These are phyloP conservation scores for Clarias magur DNA, from an alignment of 2,113 vertebrate species.

Conservation along the genomic window DNA sequence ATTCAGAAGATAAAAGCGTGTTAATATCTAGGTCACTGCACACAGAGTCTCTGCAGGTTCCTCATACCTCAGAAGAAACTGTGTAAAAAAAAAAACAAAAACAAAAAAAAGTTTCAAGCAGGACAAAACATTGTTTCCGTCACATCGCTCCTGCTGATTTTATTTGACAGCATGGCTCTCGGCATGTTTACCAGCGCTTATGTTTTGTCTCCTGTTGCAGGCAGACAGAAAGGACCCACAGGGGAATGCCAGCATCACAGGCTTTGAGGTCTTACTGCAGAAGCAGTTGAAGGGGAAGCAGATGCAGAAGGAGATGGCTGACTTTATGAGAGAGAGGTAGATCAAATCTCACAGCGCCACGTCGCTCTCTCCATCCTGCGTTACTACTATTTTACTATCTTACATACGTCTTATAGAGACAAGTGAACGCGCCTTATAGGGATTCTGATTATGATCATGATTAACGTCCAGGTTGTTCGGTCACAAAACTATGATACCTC, in stretches of 20 bases:
- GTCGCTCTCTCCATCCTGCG: too few relatives aligned
- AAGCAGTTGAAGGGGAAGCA: conserved; percentile 98
- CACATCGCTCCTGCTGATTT: background rate
- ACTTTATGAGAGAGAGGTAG: conserved; percentile 95
- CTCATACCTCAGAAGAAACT: background rate
- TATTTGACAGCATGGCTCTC: conserved; percentile 14
- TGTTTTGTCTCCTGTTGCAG: conserved; percentile 66
- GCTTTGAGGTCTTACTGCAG: conserved; percentile 94
- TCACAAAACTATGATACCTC: background rate
- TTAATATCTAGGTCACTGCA: conserved; percentile 12
- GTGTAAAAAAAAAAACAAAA: too few relatives aligned
- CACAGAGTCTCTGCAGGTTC: background rate
- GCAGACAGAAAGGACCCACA: conserved; percentile 91
- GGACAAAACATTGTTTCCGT: background rate
- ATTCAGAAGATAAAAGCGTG: background rate
- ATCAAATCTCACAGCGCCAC: background rate
- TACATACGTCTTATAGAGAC: background rate
- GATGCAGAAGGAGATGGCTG: conserved; percentile 99
- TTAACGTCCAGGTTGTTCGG: background rate
- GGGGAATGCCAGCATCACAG: conserved; percentile 83
- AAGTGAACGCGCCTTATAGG: background rate
- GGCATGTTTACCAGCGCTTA: conserved; percentile 5
- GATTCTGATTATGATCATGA: too few relatives aligned
- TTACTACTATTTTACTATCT: background rate
- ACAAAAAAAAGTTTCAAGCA: conserved; percentile 1